These are phyloP conservation scores for Eupithecia insigniata DNA, from an alignment of 2,888 invertebrate species.

Conservation along the genomic window DNA sequence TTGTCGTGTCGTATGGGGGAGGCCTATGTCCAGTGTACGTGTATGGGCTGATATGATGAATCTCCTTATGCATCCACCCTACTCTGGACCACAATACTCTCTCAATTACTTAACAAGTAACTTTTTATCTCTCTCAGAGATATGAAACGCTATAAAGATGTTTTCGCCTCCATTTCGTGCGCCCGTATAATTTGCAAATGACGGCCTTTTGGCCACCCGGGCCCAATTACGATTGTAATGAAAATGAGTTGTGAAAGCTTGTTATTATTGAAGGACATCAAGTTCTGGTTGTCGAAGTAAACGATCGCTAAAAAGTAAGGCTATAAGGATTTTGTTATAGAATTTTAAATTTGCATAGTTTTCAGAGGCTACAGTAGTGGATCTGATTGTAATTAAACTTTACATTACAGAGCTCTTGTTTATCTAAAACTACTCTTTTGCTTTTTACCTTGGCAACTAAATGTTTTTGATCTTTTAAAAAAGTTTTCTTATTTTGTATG, in stretches of 20 bases:
- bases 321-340: no score
- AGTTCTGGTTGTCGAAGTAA: not conserved
- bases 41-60: no score
- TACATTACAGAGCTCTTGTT: no score
- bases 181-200: constrained; percentile 9
- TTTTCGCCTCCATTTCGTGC: constrained; percentile 3
- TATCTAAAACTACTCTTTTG: no score
- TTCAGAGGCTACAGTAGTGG: no score
- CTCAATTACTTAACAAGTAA: constrained; percentile 3
- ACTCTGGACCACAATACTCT: not conserved
- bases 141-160: constrained; percentile 8
- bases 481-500: no score
- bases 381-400: no score
- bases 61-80: not conserved
- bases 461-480: no score
- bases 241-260: not conserved
- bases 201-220: not conserved
- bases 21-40: no score
- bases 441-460: no score
- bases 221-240: constrained; percentile 2
- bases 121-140: constrained; percentile 2
- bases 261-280: not conserved
- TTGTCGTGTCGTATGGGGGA: no score
- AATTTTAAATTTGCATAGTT: no score
- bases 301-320: not conserved